Conservation (phyloP, 2,888 invertebrate species). For the Sericinus montela region DNA sequence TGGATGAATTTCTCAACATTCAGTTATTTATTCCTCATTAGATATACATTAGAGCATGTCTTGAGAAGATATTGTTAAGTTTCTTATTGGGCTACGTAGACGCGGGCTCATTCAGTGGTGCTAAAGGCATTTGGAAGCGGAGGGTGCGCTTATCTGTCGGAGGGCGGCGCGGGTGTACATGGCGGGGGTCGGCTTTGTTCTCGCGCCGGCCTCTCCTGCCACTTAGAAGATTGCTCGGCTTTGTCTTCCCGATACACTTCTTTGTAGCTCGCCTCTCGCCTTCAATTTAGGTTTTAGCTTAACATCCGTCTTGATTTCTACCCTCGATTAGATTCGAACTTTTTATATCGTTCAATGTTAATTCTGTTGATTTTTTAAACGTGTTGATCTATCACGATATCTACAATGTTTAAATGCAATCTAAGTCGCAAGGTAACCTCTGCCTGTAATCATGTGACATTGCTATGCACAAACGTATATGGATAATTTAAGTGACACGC, state of each 20-base stretch:
- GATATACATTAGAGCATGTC: constrained; percentile 43
- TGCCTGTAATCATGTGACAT: constrained; percentile 28
- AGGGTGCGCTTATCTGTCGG: constrained; percentile 58
- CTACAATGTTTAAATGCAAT: constrained; percentile 23
- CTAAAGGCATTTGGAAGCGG: constrained; percentile 56
- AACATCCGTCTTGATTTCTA: constrained; percentile 25
- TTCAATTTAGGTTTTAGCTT: constrained; percentile 54
- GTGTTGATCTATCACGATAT: constrained; percentile 21
- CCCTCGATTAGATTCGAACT: constrained; percentile 5
- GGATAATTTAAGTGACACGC: constrained; percentile 44
- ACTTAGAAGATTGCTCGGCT: constrained; percentile 73
- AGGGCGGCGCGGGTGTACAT: constrained; percentile 32
- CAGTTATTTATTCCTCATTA: constrained; percentile 46
- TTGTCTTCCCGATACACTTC: constrained; percentile 63
- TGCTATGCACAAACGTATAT: constrained; percentile 35
- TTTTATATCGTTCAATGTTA: constrained; percentile 7
- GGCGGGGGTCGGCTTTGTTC: constrained; percentile 50
- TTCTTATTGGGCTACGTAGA: constrained; percentile 44
- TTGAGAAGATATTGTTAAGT: constrained; percentile 44
- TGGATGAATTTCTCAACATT: constrained; percentile 33
- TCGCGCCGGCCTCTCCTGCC: constrained; percentile 55
- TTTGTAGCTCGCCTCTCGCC: constrained; percentile 49
- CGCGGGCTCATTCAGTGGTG: constrained; percentile 44
- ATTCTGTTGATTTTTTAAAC: not conserved
- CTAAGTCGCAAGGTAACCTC: constrained; percentile 23